Base-by-base conservation (phyloP, 2,888 invertebrate genomes). In the Andrena hattorfiana region DNA sequence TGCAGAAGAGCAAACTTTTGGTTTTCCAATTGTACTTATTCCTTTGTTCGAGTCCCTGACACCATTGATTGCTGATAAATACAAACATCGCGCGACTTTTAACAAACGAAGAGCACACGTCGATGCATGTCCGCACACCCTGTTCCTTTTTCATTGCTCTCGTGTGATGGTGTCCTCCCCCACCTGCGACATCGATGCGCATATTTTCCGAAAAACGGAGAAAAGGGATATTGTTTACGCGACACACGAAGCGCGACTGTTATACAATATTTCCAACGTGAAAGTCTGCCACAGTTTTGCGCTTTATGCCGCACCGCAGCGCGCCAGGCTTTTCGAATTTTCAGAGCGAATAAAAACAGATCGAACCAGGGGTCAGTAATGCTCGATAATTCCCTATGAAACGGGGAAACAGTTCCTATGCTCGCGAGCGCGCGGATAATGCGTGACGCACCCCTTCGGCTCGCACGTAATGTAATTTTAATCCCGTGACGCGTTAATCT, bases 331-430 rank as follows among this genome's bases (percentile, higher is more conserved):
- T 32, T 28, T 32, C 23, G 64, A 75, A 80, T 86, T 77, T 77
- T 69, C 63, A 75, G 72, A 75, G 54, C 32, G 70, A 63, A 60
- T 78, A 64, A 68, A 85, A 81, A 68, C 66, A 63, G 71, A 75
- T 66, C 62, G 76, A 54, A 69, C 48, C 48, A 74, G 70, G 80
- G 74, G 66, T 28, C 66, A 66, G 72, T 85, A 77, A 71, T 82
- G 76, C 56, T 60, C 51, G 60, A 51, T 77, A 70, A 85, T 85
- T 85, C 84, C 77, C 63, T 64, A 32, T 62, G 56, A 35, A n/a
- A 26, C 60, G 73, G 77, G 80, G 69, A 80, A 85, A 85, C 77
- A 59, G 63, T 70, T 54, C 28, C 42, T 26, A 35, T 42, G 62
- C 35, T 51, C 28, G 26, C 30, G 28, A 59, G 54, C 10, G 23